A percentile compares a stretch with the other conserved stretches of the same genome.
Conservation (phyloP, 2,113 vertebrate species). For the Notothenia coriiceps region DNA sequence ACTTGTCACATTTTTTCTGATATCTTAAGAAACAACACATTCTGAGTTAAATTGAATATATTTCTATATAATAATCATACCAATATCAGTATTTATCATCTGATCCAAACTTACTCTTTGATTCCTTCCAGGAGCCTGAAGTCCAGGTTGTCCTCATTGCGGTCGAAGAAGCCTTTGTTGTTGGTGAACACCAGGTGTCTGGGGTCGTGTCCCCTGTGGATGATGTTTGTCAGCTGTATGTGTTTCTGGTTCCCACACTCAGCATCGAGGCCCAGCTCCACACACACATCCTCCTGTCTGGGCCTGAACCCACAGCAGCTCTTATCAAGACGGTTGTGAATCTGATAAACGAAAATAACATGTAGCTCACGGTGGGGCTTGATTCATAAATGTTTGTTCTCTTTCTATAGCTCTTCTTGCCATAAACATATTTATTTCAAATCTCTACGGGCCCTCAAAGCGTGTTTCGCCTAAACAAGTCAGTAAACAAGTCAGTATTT, state of each 20-base stretch:
- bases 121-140: slow-evolving; percentile 95
- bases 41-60: neutral
- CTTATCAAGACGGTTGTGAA: slow-evolving; percentile 92
- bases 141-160: slow-evolving; percentile 95
- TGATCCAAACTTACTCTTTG: slow-evolving; percentile 89
- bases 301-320: slow-evolving; percentile 97
- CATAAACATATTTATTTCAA: neutral
- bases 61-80: neutral
- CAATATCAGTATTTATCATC: neutral
- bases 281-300: slow-evolving; percentile 89
- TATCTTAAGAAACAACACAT: neutral
- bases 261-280: slow-evolving; percentile 77
- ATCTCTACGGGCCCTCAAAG: no score
- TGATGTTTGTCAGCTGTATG: slow-evolving; percentile 86
- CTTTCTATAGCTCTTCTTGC: neutral
- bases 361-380: neutral
- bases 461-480: no score
- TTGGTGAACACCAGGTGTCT: slow-evolving; percentile 89
- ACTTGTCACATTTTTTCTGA: no score
- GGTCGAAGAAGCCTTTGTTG: slow-evolving; percentile 95
- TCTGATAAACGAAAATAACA: slow-evolving; percentile 75
- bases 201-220: slow-evolving; percentile 86
- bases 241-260: slow-evolving; percentile 84
- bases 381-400: neutral
- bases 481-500: no score